phyloP scores from a whole-genome alignment of 2,888 invertebrate genomes.

The Hydriomena furcata region DNA sequence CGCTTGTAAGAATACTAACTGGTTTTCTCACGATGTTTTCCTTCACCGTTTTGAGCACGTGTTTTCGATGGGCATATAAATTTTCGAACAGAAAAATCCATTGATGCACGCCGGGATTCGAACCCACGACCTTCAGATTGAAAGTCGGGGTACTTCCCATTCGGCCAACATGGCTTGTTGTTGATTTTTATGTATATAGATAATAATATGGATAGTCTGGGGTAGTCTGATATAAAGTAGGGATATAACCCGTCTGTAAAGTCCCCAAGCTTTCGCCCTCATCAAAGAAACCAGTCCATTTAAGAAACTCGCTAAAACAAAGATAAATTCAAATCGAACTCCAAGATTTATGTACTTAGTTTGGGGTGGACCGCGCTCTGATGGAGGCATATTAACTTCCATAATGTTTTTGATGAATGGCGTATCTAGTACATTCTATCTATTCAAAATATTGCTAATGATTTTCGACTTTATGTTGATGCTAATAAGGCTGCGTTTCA shows the following conservation, averaged over 20 bases:
- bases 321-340: slow-evolving; percentile 24
- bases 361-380: slow-evolving; percentile 11
- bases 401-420: slow-evolving; percentile 12
- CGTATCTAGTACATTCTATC: background rate
- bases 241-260: slow-evolving; percentile 7
- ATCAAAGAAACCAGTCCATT: slow-evolving; percentile 16
- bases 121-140: too few species aligned
- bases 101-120: too few species aligned
- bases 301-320: slow-evolving; percentile 19
- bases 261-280: background rate
- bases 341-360: slow-evolving; percentile 24
- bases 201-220: too few species aligned
- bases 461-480: background rate
- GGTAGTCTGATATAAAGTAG: too few species aligned
- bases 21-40: too few species aligned
- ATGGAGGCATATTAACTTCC: slow-evolving; percentile 17
- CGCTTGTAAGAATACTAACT: too few species aligned
- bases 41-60: too few species aligned
- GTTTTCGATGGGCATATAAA: too few species aligned
- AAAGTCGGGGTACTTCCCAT: too few species aligned
- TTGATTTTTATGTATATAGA: too few species aligned
- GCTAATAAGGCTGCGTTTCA: background rate
- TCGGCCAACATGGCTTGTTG: too few species aligned
- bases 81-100: too few species aligned
- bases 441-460: background rate